phyloP scores from a whole-genome alignment of 2,888 invertebrate species.

The Villa cingulata region DNA sequence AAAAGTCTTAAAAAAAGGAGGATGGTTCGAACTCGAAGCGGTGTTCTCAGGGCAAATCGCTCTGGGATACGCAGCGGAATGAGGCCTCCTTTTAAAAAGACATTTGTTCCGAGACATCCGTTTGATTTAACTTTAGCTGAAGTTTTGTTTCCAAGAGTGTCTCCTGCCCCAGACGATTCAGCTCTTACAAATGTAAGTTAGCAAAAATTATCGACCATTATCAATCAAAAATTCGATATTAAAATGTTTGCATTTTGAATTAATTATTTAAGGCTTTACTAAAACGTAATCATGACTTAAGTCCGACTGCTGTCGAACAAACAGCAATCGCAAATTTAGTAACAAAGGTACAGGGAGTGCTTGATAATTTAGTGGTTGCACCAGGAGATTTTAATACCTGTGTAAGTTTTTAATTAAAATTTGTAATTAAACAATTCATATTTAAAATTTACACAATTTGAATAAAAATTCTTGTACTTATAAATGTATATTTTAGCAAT shows the following conservation, averaged over 20 bases:
- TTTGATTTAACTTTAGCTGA: slow-evolving; percentile 82
- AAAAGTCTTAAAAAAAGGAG: slow-evolving; percentile 18
- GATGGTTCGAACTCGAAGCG: slow-evolving; percentile 67
- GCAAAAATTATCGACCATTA: neutral
- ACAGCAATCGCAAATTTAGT: slow-evolving; percentile 85
- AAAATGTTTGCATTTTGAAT: neutral
- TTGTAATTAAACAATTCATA: neutral
- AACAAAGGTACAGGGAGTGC: slow-evolving; percentile 84
- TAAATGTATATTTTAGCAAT: slow-evolving; percentile 51
- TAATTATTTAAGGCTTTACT: slow-evolving; percentile 58
- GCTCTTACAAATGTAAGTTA: slow-evolving; percentile 57
- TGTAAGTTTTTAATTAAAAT: slow-evolving; percentile 48
- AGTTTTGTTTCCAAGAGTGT: slow-evolving; percentile 74
- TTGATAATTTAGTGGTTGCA: slow-evolving; percentile 88
- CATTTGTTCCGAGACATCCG: slow-evolving; percentile 60
- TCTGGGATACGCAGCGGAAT: slow-evolving; percentile 51
- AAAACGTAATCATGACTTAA: slow-evolving; percentile 83
- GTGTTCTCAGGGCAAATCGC: slow-evolving; percentile 48
- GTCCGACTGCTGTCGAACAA: slow-evolving; percentile 82
- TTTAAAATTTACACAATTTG: neutral
- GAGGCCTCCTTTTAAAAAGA: slow-evolving; percentile 50
- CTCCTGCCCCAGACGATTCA: slow-evolving; percentile 69
- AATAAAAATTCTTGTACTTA: neutral
- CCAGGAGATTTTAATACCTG: slow-evolving; percentile 91
- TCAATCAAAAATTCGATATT: neutral